These are phyloP conservation scores for Emydura subglobosa DNA, from an alignment of 2,113 vertebrate genomes.

Conservation along the genomic window DNA sequence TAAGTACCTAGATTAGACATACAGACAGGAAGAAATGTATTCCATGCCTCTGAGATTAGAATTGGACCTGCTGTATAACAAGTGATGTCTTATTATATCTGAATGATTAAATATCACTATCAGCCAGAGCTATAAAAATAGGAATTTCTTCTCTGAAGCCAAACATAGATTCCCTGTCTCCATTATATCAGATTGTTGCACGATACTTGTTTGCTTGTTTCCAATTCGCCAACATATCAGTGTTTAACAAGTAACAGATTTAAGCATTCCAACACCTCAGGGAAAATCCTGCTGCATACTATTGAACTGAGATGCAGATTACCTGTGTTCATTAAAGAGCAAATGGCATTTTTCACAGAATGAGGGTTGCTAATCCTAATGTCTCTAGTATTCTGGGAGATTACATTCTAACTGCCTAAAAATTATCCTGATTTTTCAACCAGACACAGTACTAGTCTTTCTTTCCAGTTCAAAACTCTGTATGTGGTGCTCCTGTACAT, in stretches of 20 bases:
- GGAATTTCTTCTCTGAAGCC: not conserved
- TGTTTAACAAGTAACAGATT: not conserved
- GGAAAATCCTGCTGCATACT: not conserved
- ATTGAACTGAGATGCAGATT: not conserved
- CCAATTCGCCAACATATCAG: not conserved
- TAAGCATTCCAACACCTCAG: not conserved
- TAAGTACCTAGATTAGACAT: not conserved
- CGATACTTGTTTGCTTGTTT: not conserved
- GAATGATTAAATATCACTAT: not conserved
- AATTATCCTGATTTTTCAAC: not conserved
- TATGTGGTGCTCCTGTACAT: not conserved
- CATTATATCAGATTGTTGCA: not conserved
- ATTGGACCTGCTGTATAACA: not conserved
- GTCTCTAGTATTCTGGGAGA: not conserved
- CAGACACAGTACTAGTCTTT: slow-evolving; percentile 10
- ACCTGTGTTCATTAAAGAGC: not conserved
- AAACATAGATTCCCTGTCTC: not conserved
- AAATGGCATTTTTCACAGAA: not conserved
- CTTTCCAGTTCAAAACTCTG: not conserved
- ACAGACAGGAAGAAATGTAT: not conserved
- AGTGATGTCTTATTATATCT: not conserved
- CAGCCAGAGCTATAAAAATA: slow-evolving; percentile 13
- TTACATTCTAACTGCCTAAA: not conserved
- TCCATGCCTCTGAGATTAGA: not conserved
- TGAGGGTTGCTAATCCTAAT: not conserved